phyloP scores from a whole-genome alignment of 2,797 vertebrate species.

The Coluber constrictor region DNA sequence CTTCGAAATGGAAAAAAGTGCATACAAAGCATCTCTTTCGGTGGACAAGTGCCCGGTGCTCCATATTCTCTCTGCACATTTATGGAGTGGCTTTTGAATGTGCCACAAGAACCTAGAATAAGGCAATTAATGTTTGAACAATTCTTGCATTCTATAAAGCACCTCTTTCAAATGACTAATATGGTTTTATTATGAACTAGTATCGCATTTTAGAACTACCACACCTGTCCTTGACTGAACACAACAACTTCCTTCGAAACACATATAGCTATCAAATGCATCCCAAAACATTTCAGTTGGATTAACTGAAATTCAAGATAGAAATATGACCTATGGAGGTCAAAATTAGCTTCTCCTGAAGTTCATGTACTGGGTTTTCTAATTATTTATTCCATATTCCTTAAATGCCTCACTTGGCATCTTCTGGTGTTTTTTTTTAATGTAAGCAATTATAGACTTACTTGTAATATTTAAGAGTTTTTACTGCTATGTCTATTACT shows the following conservation, averaged over 20 bases:
- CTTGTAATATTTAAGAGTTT: background rate
- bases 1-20: background rate
- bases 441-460: background rate
- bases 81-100: background rate
- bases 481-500: background rate
- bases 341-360: background rate
- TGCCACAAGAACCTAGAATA: background rate
- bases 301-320: background rate
- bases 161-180: background rate
- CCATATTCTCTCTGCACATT: background rate
- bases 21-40: background rate
- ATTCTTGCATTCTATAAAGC: background rate
- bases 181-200: background rate
- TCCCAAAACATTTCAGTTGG: background rate
- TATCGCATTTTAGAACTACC: background rate
- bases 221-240: background rate
- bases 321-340: background rate
- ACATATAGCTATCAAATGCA: background rate
- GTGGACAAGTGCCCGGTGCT: background rate
- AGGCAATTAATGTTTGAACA: background rate
- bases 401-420: background rate
- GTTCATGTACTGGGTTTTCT: background rate
- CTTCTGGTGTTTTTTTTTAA: background rate
- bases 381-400: background rate
- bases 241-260: background rate